phyloP scores from a whole-genome alignment of 2,888 invertebrate species.

The Operophtera brumata region DNA sequence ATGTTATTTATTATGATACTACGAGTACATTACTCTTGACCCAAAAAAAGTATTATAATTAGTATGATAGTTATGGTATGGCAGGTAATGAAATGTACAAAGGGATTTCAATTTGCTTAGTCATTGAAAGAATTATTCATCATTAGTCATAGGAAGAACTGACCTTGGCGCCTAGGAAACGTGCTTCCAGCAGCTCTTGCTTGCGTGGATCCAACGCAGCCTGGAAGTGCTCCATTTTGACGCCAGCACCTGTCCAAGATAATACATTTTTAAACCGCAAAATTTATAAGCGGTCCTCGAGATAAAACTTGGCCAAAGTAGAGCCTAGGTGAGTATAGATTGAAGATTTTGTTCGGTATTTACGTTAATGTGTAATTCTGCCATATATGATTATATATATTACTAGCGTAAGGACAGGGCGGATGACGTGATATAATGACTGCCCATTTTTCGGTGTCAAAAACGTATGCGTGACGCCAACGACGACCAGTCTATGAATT shows the following conservation, averaged over 20 bases:
- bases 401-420: no score
- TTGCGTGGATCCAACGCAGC: slow-evolving; percentile 98
- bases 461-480: no score
- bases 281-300: slow-evolving; percentile 14
- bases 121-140: slow-evolving; percentile 3
- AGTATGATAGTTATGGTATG: background rate
- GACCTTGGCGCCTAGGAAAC: slow-evolving; percentile 97
- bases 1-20: background rate
- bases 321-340: background rate
- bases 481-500: no score
- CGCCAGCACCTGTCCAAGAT: slow-evolving; percentile 87
- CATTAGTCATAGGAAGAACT: slow-evolving; percentile 65
- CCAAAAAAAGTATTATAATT: background rate
- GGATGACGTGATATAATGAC: no score
- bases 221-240: slow-evolving; percentile 98
- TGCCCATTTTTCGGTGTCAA: no score
- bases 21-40: background rate
- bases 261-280: slow-evolving; percentile 36
- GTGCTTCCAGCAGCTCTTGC: slow-evolving; percentile 98
- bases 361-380: no score
- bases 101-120: slow-evolving; percentile 1
- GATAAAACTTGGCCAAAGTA: background rate
- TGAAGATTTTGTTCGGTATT: no score
- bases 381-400: no score
- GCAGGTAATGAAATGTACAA: background rate